Evolutionary conservation across 2,113 vertebrate species (phyloP).

Genomic region (Crypturellus undulatus): DNA sequence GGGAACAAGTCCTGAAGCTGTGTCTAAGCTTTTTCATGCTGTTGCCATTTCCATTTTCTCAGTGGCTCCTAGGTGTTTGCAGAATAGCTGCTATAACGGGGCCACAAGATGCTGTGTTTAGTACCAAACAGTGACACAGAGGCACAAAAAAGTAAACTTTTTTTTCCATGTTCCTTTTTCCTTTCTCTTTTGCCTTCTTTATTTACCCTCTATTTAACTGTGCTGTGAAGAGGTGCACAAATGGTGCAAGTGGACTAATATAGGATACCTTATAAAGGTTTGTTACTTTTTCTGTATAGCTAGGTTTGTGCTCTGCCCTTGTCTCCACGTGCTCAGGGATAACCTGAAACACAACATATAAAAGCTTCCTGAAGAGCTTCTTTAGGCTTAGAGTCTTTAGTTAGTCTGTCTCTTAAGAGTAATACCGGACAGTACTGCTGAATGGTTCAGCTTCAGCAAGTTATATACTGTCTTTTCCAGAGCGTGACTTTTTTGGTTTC

Average conservation of each 20-base stretch:
- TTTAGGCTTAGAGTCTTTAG: neutral
- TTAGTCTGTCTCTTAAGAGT: neutral
- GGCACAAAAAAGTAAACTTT: neutral
- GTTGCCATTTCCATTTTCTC: neutral
- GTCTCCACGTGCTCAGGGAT: neutral
- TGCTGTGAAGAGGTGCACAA: neutral
- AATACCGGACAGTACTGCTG: neutral
- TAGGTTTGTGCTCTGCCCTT: neutral
- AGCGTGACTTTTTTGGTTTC: neutral
- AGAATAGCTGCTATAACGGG: neutral
- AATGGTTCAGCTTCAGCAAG: neutral
- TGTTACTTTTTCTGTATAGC: neutral
- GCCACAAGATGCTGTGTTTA: neutral
- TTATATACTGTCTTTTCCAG: neutral
- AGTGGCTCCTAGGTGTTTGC: neutral
- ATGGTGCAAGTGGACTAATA: neutral
- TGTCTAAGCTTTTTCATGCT: neutral
- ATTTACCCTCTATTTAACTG: neutral
- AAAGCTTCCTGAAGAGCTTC: neutral
- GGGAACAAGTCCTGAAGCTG: neutral
- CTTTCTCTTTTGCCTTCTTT: neutral
- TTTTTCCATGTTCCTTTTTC: neutral
- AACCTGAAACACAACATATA: neutral
- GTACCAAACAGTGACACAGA: neutral
- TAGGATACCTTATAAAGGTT: neutral